These are phyloP conservation scores for Bradypus variegatus DNA, from an alignment of 2,797 vertebrate species.

Conservation along the genomic window DNA sequence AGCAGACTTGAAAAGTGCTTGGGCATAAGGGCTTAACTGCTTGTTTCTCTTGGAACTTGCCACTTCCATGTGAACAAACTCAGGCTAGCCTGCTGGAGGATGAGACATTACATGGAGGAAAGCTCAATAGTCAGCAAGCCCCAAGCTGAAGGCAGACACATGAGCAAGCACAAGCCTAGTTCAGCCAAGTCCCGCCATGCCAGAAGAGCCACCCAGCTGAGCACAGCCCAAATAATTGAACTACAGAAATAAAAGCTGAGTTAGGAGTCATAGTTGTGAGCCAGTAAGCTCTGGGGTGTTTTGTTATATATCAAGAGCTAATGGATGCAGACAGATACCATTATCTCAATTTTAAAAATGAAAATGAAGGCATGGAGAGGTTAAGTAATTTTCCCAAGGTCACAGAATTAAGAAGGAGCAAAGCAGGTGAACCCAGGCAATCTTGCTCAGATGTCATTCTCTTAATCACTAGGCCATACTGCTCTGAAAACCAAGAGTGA, in stretches of 20 bases:
- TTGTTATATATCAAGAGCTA: background rate
- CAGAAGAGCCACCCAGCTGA: background rate
- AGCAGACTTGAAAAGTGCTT: background rate
- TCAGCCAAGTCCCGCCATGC: too few species aligned
- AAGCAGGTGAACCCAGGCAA: background rate
- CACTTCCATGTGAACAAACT: background rate
- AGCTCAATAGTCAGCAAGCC: background rate
- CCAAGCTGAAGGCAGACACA: background rate
- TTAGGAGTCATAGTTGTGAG: background rate
- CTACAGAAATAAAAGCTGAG: background rate
- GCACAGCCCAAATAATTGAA: background rate
- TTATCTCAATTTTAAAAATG: background rate
- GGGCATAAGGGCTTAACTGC: background rate
- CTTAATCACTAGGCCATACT: background rate
- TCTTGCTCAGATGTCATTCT: background rate
- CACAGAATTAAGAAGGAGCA: background rate
- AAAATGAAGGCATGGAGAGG: background rate
- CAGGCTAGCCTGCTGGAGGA: background rate
- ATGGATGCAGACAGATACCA: background rate
- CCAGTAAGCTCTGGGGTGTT: background rate
- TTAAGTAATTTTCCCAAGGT: background rate
- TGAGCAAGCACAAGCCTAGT: background rate
- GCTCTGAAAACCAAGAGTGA: background rate
- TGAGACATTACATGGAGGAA: background rate
- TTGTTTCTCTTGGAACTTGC: background rate